Evolutionary conservation across 2,797 vertebrate species (phyloP), one percentile per base, ranked within the genome.

Genomic region (Fistularia tabacaria): DNA sequence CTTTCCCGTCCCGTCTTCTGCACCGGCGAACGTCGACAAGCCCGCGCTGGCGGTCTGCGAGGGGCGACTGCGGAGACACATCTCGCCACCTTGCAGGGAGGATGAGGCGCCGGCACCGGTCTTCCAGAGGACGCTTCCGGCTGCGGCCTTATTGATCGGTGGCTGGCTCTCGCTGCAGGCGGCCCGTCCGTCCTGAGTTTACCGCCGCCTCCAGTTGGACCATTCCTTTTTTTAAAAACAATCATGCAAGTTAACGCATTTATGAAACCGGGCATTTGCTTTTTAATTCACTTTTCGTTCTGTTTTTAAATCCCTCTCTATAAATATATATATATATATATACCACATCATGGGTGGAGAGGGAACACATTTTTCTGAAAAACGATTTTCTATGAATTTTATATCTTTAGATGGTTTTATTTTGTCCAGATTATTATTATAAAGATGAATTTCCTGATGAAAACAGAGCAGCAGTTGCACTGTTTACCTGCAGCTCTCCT

Each of bases 11-110:
- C 14, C 5, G 25, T 5, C 36, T 75, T 59, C 54, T 60, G 49
- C 49, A 77, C 55, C 54, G 55, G 74, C 57, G 42, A 54, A 72
- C 71, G 57, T 70, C 70, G 69, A 74, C 79, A 71, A 62, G 57
- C 63, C 64, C 51, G 64, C 54, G 66, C 72, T 62, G 68, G 61
- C 47, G 8, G 59, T 53, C 53, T 73, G 60, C 37, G 50, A 62
- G 67, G 73, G 69, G 13, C 15, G 44, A 69, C 42, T 45, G 57
- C 57, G 57, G 47, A 71, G 66, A 51, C 51, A 47, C 59, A 76
- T 59, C 65, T 76, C 76, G 64, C 60, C 70, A 64, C 56, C 60
- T 61, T 59, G 64, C 61, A 72, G 58, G 69, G 48, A 59, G 51
- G 45, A 57, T 0, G 13, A 59, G 53, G 57, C 59, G 39, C 57